Evolutionary conservation across 2,797 vertebrate genomes (phyloP), one percentile per base, ranked within the genome.

Genomic region (Scomberomorus guttatus): DNA sequence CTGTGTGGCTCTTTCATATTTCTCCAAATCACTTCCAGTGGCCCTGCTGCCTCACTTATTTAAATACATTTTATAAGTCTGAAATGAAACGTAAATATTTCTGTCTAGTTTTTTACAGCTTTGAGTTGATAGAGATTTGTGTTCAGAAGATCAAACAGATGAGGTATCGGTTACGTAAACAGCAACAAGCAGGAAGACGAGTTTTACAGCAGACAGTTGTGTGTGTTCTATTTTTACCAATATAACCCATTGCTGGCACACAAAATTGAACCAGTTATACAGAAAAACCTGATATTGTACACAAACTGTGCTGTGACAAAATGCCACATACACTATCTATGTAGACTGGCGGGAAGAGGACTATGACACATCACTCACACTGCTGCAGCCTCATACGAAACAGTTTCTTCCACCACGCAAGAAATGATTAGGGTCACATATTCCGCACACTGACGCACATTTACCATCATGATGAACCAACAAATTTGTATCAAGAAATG

Each of bases 131-230:
- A 61, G 48, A 79, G 6, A 73, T 80, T 42, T 65, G 27, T 74
- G 64, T 64, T 81, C 39, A 62, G 54, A 44, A 68, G 72, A 87
- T 84, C 65, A 76, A 84, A 85, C 61, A 71, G 24, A 75, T 29
- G 57, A 46, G 39, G 62, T 37, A 44, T 61, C 50, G 69, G 46
- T 77, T 81, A 85, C 22, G 79, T 85, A 75, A 87, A 81, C 70
- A 85, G 64, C 64, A 80, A 72, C 54, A 58, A 52, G 75, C 61
- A 67, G 20, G 11, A 29, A 39, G 60, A 71, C 48, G 61, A 83
- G 66, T 44, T 73, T 84, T 34, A 39, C 48, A 58, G 69, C 48
- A 67, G 54, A 80, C 29, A 63, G 42, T 58, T 58, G 39, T 44
- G 17, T 20, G 7, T 50, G 46, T n/a, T 65, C 69, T 73, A 52